A percentile compares a stretch with the other conserved stretches of the same genome.
phyloP scores from a whole-genome alignment of 2,888 invertebrate genomes.

The Cantharis nigra region DNA sequence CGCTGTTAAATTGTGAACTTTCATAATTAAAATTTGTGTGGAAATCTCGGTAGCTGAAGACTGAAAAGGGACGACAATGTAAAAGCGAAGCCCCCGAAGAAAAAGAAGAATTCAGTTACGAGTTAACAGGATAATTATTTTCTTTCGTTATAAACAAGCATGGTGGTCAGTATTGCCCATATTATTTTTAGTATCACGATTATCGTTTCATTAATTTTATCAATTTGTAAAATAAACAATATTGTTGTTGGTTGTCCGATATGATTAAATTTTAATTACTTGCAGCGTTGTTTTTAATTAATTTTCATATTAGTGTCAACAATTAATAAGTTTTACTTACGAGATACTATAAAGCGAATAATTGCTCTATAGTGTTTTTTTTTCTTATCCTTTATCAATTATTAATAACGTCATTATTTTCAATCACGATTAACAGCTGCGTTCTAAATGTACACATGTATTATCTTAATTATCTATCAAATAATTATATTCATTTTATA shows the following conservation, averaged over 20 bases:
- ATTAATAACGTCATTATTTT: not conserved
- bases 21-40: slow-evolving; percentile 1
- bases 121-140: not conserved
- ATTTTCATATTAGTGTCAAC: not conserved
- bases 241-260: not conserved
- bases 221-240: not conserved
- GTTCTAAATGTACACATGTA: not conserved
- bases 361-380: not conserved
- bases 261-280: not conserved
- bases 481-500: slow-evolving; percentile 4
- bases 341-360: not conserved
- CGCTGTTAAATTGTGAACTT: not conserved
- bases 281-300: not conserved
- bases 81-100: not conserved
- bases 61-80: no score
- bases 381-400: not conserved
- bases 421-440: not conserved
- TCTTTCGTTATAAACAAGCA: not conserved
- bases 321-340: not conserved
- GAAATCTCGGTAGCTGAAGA: not conserved
- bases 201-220: not conserved
- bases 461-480: slow-evolving; percentile 14
- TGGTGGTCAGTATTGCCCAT: not conserved
- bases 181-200: not conserved
- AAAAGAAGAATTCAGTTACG: not conserved